Conservation (phyloP, 2,888 invertebrate genomes). For the Pandemis corylana region DNA sequence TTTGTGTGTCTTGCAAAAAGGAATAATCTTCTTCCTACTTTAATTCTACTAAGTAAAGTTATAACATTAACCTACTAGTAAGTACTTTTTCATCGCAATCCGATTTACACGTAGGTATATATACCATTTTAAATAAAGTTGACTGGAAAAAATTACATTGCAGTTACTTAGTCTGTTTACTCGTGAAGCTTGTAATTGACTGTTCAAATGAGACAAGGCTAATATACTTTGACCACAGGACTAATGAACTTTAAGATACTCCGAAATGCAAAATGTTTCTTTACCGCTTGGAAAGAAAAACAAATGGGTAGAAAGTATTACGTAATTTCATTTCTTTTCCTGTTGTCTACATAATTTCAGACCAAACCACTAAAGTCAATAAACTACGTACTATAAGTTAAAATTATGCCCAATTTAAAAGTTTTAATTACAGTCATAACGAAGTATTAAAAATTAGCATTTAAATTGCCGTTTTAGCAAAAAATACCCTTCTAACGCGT, state of each 20-base stretch:
- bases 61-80: too few relatives aligned
- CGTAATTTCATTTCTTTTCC: background rate
- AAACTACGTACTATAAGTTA: background rate
- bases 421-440: constrained; percentile 11
- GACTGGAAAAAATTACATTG: too few relatives aligned
- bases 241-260: background rate
- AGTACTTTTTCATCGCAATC: too few relatives aligned
- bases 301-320: background rate
- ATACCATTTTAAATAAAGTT: too few relatives aligned
- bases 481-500: constrained; percentile 23
- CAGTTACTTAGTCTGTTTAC: too few relatives aligned
- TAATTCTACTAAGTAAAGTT: too few relatives aligned
- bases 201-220: too few relatives aligned
- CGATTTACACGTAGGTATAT: too few relatives aligned
- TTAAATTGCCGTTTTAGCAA: constrained; percentile 30
- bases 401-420: constrained; percentile 9
- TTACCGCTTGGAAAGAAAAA: background rate
- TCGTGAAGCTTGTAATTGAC: too few relatives aligned
- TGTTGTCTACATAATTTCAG: background rate
- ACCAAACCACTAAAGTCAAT: constrained; percentile 4
- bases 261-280: background rate
- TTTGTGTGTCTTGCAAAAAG: too few relatives aligned
- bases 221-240: too few relatives aligned
- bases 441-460: constrained; percentile 24
- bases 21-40: too few relatives aligned